phyloP scores from a whole-genome alignment of 2,888 invertebrate genomes.

The Podotricha telesiphe region DNA sequence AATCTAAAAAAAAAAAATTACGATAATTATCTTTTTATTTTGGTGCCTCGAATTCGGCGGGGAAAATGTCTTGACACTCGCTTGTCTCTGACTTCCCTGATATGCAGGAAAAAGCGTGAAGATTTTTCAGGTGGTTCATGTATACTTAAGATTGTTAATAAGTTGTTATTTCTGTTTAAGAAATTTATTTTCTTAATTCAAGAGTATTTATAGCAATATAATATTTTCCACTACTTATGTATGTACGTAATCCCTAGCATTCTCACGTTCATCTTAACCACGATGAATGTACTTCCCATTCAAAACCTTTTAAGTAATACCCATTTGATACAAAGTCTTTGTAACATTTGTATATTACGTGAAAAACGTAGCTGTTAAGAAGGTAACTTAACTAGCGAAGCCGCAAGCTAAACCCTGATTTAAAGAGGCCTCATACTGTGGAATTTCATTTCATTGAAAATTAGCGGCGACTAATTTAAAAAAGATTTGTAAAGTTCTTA shows the following conservation, averaged over 20 bases:
- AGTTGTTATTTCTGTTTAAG: too few relatives aligned
- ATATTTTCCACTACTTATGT: too few relatives aligned
- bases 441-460: neutral
- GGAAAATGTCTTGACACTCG: too few relatives aligned
- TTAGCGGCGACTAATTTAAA: neutral
- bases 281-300: neutral
- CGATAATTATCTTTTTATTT: too few relatives aligned
- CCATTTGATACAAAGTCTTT: neutral
- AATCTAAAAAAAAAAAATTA: too few relatives aligned
- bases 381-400: conserved; percentile 26
- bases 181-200: too few relatives aligned
- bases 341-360: conserved; percentile 16
- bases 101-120: too few relatives aligned
- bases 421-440: conserved; percentile 2
- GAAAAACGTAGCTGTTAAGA: conserved; percentile 24
- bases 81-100: too few relatives aligned
- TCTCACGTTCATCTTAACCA: neutral
- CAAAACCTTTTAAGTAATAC: neutral
- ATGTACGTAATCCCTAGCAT: neutral
- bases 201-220: too few relatives aligned
- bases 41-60: too few relatives aligned
- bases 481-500: neutral
- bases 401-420: conserved; percentile 17
- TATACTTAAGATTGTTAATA: too few relatives aligned
- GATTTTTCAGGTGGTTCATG: too few relatives aligned